These are phyloP conservation scores for Peribatodes rhomboidaria DNA, from an alignment of 2,888 invertebrate genomes.

Conservation along the genomic window DNA sequence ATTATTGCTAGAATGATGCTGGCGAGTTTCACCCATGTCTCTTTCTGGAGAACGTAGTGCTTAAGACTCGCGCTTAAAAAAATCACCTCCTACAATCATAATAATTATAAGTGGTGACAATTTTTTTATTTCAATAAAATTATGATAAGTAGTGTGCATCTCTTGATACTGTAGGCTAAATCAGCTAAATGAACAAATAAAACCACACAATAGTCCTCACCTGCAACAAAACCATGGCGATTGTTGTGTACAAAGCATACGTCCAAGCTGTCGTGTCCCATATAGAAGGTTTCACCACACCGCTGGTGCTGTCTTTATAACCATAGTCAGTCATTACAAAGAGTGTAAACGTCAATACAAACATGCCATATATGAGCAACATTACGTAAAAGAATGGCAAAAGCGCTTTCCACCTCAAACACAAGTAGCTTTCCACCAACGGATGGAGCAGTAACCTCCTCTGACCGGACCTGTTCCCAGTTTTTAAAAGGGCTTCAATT, in stretches of 20 bases:
- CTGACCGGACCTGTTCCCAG: conserved; percentile 60
- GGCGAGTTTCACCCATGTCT: conserved; percentile 72
- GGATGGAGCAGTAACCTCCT: conserved; percentile 70
- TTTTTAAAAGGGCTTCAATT: conserved; percentile 55
- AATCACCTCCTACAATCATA: conserved; percentile 44
- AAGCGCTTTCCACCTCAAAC: conserved; percentile 70
- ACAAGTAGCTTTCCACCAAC: conserved; percentile 70
- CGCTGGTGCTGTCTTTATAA: conserved; percentile 49
- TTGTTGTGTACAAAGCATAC: conserved; percentile 22
- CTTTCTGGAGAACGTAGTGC: conserved; percentile 66
- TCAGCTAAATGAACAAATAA: not conserved
- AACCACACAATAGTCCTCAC: conserved; percentile 1
- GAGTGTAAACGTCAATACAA: conserved; percentile 62
- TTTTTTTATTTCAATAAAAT: too few species aligned
- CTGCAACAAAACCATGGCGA: conserved; percentile 20
- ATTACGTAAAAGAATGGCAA: conserved; percentile 65
- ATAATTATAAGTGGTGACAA: not conserved
- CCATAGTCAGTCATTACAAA: conserved; percentile 55
- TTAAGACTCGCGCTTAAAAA: conserved; percentile 59
- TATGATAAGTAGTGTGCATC: not conserved
- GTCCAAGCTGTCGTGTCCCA: conserved; percentile 20
- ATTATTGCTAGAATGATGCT: conserved; percentile 31
- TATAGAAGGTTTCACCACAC: not conserved
- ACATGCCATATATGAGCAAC: conserved; percentile 63
- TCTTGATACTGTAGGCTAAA: not conserved